Evolutionary conservation across 2,113 vertebrate genomes (phyloP).

Genomic region (pig (Sus scrofa)): DNA sequence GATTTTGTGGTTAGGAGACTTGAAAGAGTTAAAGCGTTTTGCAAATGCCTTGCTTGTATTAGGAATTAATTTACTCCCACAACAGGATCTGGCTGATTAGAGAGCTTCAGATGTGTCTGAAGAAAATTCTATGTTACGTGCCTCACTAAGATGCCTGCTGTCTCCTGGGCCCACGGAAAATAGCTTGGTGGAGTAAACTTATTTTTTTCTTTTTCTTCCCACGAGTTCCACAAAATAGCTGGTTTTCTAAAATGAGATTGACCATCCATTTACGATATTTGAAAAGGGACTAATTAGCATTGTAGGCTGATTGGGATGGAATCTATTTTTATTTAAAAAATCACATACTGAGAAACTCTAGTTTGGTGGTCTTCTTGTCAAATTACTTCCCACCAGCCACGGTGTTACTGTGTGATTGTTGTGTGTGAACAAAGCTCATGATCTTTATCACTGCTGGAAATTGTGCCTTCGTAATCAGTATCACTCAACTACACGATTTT

Average conservation of each 20-base stretch:
- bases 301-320: slow-evolving; percentile 34
- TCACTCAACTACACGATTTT: background rate
- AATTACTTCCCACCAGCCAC: slow-evolving; percentile 18
- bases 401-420: background rate
- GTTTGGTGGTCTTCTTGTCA: slow-evolving; percentile 31
- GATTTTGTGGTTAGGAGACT: slow-evolving; percentile 40
- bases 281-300: slow-evolving; percentile 73
- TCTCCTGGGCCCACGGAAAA: slow-evolving; percentile 32
- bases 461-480: background rate
- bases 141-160: slow-evolving; percentile 43
- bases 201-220: slow-evolving; percentile 68
- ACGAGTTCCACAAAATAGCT: slow-evolving; percentile 67
- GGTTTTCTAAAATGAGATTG: slow-evolving; percentile 71
- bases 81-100: slow-evolving; percentile 68
- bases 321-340: slow-evolving; percentile 71
- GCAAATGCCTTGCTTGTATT: slow-evolving; percentile 63
- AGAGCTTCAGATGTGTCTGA: slow-evolving; percentile 65
- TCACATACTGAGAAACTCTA: slow-evolving; percentile 42
- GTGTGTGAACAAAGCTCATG: background rate
- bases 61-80: slow-evolving; percentile 65
- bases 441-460: background rate
- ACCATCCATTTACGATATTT: slow-evolving; percentile 65
- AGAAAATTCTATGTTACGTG: slow-evolving; percentile 77
- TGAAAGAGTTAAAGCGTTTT: slow-evolving; percentile 67
- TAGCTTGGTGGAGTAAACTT: slow-evolving; percentile 60